A percentile compares a stretch with the other conserved stretches of the same genome.
Evolutionary conservation across 2,888 invertebrate species (phyloP).

Genomic region (Ochlodes sylvanus): DNA sequence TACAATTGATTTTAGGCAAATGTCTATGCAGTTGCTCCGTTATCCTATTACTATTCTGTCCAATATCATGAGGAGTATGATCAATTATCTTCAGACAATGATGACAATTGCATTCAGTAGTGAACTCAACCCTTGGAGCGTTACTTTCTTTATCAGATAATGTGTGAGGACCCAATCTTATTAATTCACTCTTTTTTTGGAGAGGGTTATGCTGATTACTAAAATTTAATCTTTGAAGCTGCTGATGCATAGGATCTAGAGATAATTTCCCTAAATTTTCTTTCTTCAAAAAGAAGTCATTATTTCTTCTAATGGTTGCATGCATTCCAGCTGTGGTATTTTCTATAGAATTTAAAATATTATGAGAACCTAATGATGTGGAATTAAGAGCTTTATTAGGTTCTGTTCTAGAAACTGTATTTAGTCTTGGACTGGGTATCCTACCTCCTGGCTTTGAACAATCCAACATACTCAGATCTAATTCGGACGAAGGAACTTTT

Average conservation of each 20-base stretch:
- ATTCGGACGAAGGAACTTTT: conserved; percentile 67
- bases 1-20: conserved; percentile 26
- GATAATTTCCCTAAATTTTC: conserved; percentile 58
- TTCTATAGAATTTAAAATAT: conserved; percentile 52
- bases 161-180: conserved; percentile 46
- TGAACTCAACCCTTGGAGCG: conserved; percentile 42
- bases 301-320: conserved; percentile 58
- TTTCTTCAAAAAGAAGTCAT: conserved; percentile 69
- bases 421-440: conserved; percentile 4
- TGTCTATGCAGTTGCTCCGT: conserved; percentile 9
- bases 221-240: conserved; percentile 55
- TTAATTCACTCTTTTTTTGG: conserved; percentile 56
- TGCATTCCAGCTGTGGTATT: conserved; percentile 46
- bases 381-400: background rate
- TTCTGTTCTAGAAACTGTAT: conserved; percentile 3
- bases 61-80: conserved; percentile 11
- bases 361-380: conserved; percentile 33
- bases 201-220: conserved; percentile 68
- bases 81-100: conserved; percentile 55
- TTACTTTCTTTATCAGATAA: conserved; percentile 43
- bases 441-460: conserved; percentile 52
- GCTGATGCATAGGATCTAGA: conserved; percentile 51
- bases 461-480: conserved; percentile 75
- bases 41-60: conserved; percentile 1
- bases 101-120: conserved; percentile 60